Evolutionary conservation across 2,888 invertebrate species (phyloP).

Genomic region (Leucozona laternaria): DNA sequence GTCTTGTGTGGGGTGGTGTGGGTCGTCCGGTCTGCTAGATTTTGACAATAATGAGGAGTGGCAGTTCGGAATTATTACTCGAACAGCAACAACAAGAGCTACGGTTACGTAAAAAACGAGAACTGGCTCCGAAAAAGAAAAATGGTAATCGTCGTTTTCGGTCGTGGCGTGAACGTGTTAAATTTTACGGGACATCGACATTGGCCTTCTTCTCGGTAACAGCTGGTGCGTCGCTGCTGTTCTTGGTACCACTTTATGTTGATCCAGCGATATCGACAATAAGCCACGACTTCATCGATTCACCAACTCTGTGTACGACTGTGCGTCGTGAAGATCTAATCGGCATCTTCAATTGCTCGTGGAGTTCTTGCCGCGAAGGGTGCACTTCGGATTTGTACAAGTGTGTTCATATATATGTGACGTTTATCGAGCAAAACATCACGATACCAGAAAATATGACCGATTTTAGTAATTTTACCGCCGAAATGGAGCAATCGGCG

Average conservation of each 20-base stretch:
- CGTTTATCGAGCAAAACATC: constrained; percentile 83
- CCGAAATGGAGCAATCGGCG: constrained; percentile 83
- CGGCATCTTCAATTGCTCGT: constrained; percentile 94
- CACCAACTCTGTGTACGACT: constrained; percentile 92
- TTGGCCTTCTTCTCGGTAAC: constrained; percentile 89
- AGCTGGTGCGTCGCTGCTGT: constrained; percentile 89
- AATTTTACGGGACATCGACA: constrained; percentile 89
- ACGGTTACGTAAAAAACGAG: constrained; percentile 87
- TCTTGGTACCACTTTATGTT: constrained; percentile 90
- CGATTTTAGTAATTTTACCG: constrained; percentile 82
- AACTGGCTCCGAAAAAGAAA: constrained; percentile 85
- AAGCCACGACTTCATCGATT: constrained; percentile 93
- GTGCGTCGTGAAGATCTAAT: constrained; percentile 92
- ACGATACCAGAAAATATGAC: constrained; percentile 83
- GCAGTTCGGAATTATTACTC: constrained; percentile 91
- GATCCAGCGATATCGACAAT: constrained; percentile 95
- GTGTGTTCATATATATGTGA: constrained; percentile 88
- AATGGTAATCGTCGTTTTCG: constrained; percentile 85
- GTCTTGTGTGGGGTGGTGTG: constrained; percentile 73
- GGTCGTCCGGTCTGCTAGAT: constrained; percentile 77
- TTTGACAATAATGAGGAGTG: constrained; percentile 87
- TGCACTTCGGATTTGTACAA: constrained; percentile 92
- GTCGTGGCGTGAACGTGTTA: constrained; percentile 87
- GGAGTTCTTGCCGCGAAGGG: constrained; percentile 96
- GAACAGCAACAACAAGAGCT: constrained; percentile 90